These are phyloP conservation scores for Onychorhynchus coronatus DNA, from an alignment of 2,113 vertebrate species.

Conservation along the genomic window DNA sequence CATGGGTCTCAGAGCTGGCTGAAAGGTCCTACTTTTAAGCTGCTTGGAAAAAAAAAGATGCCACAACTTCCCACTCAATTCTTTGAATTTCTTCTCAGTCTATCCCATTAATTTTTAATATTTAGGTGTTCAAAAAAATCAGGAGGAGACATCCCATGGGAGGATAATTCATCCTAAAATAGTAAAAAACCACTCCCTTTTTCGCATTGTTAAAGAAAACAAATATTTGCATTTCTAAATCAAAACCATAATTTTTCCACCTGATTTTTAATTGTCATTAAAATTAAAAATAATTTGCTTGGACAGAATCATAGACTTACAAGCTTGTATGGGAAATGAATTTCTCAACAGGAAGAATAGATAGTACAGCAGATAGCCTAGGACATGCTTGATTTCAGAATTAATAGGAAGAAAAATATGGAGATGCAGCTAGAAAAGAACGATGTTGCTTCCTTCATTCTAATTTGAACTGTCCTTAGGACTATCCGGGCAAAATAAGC, in stretches of 20 bases:
- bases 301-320: neutral
- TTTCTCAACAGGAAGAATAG: neutral
- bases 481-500: neutral
- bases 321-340: neutral
- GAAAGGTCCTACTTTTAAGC: neutral
- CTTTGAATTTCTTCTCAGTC: neutral
- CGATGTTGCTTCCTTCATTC: neutral
- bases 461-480: neutral
- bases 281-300: neutral
- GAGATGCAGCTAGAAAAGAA: neutral
- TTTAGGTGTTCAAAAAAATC: neutral
- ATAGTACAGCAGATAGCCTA: neutral
- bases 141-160: neutral
- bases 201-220: neutral
- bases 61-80: neutral
- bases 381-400: neutral
- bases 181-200: rapidly evolving
- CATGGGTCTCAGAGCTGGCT: neutral
- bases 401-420: neutral
- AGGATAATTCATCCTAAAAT: neutral
- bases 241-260: neutral
- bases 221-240: neutral
- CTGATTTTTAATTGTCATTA: neutral
- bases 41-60: neutral
- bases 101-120: neutral